Evolutionary conservation across 1,140 invertebrate genomes (phyloP), one percentile per base, ranked within the genome.

Genomic region (Ooceraea biroi): DNA sequence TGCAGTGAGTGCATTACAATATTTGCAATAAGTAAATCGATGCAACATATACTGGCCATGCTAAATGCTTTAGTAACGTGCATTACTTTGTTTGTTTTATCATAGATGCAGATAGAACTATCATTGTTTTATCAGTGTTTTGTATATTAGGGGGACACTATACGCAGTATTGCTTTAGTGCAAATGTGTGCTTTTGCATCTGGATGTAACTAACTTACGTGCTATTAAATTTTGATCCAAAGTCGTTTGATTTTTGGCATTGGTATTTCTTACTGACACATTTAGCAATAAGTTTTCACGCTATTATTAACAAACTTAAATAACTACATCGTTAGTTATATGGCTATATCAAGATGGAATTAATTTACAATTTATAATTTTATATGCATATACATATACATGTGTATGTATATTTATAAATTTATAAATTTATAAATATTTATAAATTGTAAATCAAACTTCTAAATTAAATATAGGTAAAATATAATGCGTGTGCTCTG

Each of bases 101-200:
- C 68, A 55, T 44, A 48, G 1, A 77, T 66, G 14, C 27, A 48
- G 0, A 66, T 66, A 14, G 1, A 19, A 2, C 25, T 65, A 77
- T 41, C n/a, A 65, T 52, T n/a, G 36, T 36, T 36, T 36, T 36
- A 36, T 36, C 36, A 68, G 27, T 27, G 25, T n/a, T 80, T 80
- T 1, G 52, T 3, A 65, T 7, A 30, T 46, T 80, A 22, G 11
- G 7, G 36, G 36, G 7, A 80, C 1, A 25, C 0, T 41, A 65
- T 36, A 11, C 7, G 36, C 36, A 41, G 30, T 36, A 77, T 77
- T n/a, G 76, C 30, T 61, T 73, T 74, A 17, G 5, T 12, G 27
- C 55, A 61, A 74, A 17, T 58, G 48, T 60, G 48, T 73, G 55
- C 69, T 73, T 82, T 82, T 74, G 78, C 57, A 82, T 73, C 8